Evolutionary conservation across 2,797 vertebrate genomes (phyloP).

Genomic region (Neomorphus geoffroyi): DNA sequence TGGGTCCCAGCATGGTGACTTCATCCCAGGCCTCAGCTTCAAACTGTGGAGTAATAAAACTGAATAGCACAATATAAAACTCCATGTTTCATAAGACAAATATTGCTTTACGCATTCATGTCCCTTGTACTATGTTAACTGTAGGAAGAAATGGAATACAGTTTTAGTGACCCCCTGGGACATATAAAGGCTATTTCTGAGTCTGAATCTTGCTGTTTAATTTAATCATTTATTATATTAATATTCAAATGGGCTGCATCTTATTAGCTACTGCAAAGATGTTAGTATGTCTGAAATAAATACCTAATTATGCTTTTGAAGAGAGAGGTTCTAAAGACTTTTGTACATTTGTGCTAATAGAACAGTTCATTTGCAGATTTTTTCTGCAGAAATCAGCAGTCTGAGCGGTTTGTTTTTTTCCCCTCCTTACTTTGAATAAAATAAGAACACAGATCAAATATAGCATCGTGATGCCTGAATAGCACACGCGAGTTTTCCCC

Average conservation of each 20-base stretch:
- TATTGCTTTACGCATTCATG: slow-evolving; percentile 79
- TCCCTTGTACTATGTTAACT: slow-evolving; percentile 81
- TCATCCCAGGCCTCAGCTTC: slow-evolving; percentile 74
- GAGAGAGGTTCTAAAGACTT: slow-evolving; percentile 83
- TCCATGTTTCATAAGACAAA: slow-evolving; percentile 82
- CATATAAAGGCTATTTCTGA: slow-evolving; percentile 87
- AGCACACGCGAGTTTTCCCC: slow-evolving; percentile 7
- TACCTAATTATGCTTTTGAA: slow-evolving; percentile 85
- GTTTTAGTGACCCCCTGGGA: slow-evolving; percentile 85
- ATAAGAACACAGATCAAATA: slow-evolving; percentile 71
- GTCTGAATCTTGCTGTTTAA: slow-evolving; percentile 88
- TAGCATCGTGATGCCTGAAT: slow-evolving; percentile 44
- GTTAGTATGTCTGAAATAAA: slow-evolving; percentile 85
- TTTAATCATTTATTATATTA: slow-evolving; percentile 90
- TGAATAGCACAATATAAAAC: slow-evolving; percentile 76
- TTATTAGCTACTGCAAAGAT: slow-evolving; percentile 87
- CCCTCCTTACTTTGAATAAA: slow-evolving; percentile 67
- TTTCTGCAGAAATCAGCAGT: slow-evolving; percentile 80
- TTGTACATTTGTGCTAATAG: slow-evolving; percentile 80
- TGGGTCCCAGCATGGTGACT: slow-evolving; percentile 74
- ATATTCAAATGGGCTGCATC: slow-evolving; percentile 87
- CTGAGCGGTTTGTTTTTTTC: slow-evolving; percentile 53
- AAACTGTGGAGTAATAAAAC: slow-evolving; percentile 78
- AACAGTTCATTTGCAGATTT: slow-evolving; percentile 81
- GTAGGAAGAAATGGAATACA: slow-evolving; percentile 82